These are phyloP conservation scores for Microlaimidae sp. DNA, from an alignment of 2,888 invertebrate species.

Conservation along the genomic window DNA sequence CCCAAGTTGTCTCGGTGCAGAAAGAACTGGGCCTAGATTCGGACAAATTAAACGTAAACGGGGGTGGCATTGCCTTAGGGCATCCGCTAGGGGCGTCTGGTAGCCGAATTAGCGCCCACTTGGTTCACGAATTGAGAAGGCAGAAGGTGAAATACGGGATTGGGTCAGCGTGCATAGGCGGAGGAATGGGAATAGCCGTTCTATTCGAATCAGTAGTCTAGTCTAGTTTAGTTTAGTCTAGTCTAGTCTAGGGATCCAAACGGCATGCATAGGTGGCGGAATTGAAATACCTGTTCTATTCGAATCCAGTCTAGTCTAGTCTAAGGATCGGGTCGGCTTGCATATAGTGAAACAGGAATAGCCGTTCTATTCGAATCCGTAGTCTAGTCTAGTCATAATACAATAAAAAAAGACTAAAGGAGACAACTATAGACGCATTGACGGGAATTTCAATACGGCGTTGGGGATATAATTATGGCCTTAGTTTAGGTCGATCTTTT, in stretches of 20 bases:
- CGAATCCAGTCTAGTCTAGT: too few relatives aligned
- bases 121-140: constrained; percentile 77
- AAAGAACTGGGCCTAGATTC: constrained; percentile 69
- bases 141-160: constrained; percentile 66
- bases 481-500: too few relatives aligned
- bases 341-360: too few relatives aligned
- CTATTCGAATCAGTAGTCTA: constrained; percentile 65
- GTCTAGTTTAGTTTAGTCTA: too few relatives aligned
- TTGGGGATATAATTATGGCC: too few relatives aligned
- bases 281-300: constrained; percentile 87
- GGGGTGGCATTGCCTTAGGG: constrained; percentile 90
- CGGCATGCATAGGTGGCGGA: constrained; percentile 95
- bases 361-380: too few relatives aligned
- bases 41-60: constrained; percentile 75
- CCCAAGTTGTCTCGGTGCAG: constrained; percentile 78
- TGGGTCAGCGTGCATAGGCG: constrained; percentile 93
- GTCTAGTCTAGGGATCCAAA: constrained; percentile 73
- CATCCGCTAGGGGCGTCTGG: constrained; percentile 81
- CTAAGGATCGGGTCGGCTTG: too few relatives aligned
- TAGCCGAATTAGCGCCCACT: constrained; percentile 69
- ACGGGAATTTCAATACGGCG: too few relatives aligned
- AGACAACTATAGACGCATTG: too few relatives aligned
- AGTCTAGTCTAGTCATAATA: too few relatives aligned
- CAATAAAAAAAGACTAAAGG: too few relatives aligned
- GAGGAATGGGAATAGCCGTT: constrained; percentile 90